Percentiles rank a stretch among this genome's conserved stretches.
These are phyloP conservation scores for Pseudopodoces humilis DNA, from an alignment of 2,113 vertebrate species.

Conservation along the genomic window DNA sequence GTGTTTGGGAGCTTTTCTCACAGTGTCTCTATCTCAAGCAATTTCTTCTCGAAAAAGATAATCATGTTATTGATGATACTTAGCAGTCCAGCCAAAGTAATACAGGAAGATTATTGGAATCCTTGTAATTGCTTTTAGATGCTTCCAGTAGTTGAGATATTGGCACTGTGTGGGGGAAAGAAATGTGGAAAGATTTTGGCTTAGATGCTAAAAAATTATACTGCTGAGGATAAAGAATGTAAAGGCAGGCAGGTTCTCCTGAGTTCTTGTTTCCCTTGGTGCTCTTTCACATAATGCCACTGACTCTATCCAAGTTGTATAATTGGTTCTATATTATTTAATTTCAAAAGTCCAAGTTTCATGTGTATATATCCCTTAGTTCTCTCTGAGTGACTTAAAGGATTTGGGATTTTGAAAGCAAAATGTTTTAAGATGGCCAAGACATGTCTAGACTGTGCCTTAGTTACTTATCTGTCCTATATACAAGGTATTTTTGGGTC, in stretches of 20 bases:
- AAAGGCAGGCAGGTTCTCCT: background rate
- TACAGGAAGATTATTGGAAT: conserved; percentile 35
- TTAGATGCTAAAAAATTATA: background rate
- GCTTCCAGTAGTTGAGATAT: conserved; percentile 34
- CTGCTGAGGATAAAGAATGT: conserved; percentile 13
- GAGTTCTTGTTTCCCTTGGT: background rate
- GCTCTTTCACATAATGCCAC: background rate
- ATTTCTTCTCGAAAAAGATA: conserved; percentile 38
- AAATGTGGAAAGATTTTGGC: background rate
- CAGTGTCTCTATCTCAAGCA: background rate
- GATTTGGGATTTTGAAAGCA: conserved; percentile 21
- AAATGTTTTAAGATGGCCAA: background rate
- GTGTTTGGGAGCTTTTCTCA: conserved; percentile 14
- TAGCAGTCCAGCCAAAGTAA: conserved; percentile 7
- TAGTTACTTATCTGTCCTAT: background rate
- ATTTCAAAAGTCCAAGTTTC: conserved; percentile 10
- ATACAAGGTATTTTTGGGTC: background rate
- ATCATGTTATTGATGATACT: conserved; percentile 40
- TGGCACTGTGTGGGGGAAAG: background rate
- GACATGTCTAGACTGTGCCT: background rate
- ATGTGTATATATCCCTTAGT: background rate
- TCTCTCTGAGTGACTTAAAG: background rate
- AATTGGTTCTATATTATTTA: conserved; percentile 12
- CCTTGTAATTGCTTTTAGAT: conserved; percentile 41
- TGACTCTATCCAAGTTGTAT: background rate